Conservation (phyloP, 2,888 invertebrate species). For the Plebejus argus region DNA sequence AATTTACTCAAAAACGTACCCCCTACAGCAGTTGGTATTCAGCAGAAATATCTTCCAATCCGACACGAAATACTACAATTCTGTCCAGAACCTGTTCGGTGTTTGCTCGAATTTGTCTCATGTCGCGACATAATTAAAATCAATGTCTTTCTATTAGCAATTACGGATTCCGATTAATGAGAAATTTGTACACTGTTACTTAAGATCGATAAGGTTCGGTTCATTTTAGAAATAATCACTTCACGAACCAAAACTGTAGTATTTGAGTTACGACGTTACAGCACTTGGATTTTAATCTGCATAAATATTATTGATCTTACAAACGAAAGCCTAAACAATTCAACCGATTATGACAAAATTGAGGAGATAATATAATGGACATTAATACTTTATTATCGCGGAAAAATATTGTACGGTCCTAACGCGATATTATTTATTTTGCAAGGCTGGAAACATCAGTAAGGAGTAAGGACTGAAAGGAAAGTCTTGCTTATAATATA, state of each 20-base stretch:
- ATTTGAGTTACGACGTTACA: not conserved
- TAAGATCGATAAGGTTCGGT: not conserved
- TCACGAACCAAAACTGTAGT: not conserved
- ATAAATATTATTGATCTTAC: not conserved
- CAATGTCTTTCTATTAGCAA: conserved; percentile 26
- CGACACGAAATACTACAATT: conserved; percentile 57
- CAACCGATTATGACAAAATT: too few relatives aligned
- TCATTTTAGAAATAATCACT: not conserved
- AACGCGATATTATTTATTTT: too few relatives aligned
- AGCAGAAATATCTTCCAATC: conserved; percentile 62
- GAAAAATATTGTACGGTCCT: too few relatives aligned
- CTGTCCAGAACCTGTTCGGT: conserved; percentile 46
- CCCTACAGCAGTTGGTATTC: not conserved
- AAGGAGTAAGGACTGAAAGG: too few relatives aligned
- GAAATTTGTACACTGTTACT: conserved; percentile 2
- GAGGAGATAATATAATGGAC: too few relatives aligned
- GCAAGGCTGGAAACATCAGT: too few relatives aligned
- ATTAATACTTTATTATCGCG: too few relatives aligned
- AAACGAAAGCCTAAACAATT: not conserved
- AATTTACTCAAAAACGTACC: not conserved
- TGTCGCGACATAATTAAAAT: conserved; percentile 32
- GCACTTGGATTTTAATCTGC: not conserved
- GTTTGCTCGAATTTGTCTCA: conserved; percentile 53
- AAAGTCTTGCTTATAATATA: too few relatives aligned
- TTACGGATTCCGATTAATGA: conserved; percentile 10